These are phyloP conservation scores for Halesus radiatus DNA, from an alignment of 1,140 invertebrate species.

Conservation along the genomic window DNA sequence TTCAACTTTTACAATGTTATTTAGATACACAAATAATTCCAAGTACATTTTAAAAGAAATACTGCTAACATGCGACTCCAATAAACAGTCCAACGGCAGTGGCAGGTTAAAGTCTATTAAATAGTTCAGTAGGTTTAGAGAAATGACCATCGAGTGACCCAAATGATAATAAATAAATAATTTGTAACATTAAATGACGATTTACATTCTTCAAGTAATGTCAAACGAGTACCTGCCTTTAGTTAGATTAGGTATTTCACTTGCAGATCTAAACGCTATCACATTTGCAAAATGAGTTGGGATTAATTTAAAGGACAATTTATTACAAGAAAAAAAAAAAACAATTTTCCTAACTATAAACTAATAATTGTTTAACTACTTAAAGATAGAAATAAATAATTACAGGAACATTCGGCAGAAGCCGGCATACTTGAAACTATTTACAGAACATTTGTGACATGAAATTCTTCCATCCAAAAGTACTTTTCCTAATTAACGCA, in stretches of 20 bases:
- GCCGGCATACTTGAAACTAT: slow-evolving; percentile 46
- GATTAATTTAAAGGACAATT: slow-evolving; percentile 30
- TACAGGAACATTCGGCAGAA: slow-evolving; percentile 56
- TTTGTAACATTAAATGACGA: background rate
- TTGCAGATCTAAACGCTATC: slow-evolving; percentile 27
- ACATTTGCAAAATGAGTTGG: slow-evolving; percentile 31
- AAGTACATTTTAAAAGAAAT: background rate
- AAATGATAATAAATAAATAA: slow-evolving; percentile 7
- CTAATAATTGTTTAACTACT: slow-evolving; percentile 55
- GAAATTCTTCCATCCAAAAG: slow-evolving; percentile 19
- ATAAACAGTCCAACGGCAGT: too few species aligned
- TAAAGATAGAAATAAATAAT: slow-evolving; percentile 54
- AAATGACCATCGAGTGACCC: background rate
- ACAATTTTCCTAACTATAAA: slow-evolving; percentile 54
- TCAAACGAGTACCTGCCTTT: slow-evolving; percentile 14
- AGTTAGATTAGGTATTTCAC: background rate
- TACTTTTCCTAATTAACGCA: too few species aligned
- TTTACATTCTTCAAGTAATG: slow-evolving; percentile 9
- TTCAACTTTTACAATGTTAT: slow-evolving; percentile 5
- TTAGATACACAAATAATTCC: too few species aligned
- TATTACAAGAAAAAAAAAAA: slow-evolving; percentile 47
- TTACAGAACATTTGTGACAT: slow-evolving; percentile 41
- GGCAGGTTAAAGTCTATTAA: slow-evolving; percentile 3
- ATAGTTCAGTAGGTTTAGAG: background rate
- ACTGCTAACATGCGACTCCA: background rate